phyloP scores from a whole-genome alignment of 2,888 invertebrate species.

The Nomada hirtipes region DNA sequence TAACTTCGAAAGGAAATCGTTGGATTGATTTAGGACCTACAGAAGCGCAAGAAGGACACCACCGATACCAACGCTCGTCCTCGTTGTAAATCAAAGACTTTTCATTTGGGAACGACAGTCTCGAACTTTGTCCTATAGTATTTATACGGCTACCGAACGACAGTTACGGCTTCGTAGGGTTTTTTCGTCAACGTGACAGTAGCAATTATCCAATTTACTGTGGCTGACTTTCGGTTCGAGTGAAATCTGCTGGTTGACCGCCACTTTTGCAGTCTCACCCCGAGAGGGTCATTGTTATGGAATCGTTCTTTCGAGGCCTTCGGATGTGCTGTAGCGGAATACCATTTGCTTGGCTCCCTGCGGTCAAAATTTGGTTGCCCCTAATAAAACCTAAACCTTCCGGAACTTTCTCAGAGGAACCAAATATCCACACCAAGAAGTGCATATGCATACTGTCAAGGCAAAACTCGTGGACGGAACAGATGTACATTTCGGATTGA shows the following conservation, averaged over 20 bases:
- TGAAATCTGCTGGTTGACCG: conserved; percentile 29
- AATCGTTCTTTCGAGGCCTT: not conserved
- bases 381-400: not conserved
- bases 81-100: conserved; percentile 71
- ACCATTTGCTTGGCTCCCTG: not conserved
- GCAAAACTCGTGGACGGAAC: too few relatives aligned
- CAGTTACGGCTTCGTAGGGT: not conserved
- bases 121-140: not conserved
- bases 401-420: not conserved
- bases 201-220: conserved; percentile 76
- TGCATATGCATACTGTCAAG: too few relatives aligned
- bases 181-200: conserved; percentile 22
- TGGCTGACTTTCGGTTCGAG: conserved; percentile 59
- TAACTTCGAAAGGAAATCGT: conserved; percentile 39
- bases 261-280: conserved; percentile 16
- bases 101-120: not conserved
- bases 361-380: not conserved
- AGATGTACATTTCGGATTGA: too few relatives aligned
- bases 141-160: not conserved
- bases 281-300: not conserved
- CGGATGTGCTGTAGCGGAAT: not conserved
- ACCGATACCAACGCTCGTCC: conserved; percentile 13
- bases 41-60: conserved; percentile 21
- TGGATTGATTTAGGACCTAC: conserved; percentile 29
- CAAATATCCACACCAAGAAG: too few relatives aligned